phyloP scores from a whole-genome alignment of 2,888 invertebrate species.

The Phyllotreta cruciferae region DNA sequence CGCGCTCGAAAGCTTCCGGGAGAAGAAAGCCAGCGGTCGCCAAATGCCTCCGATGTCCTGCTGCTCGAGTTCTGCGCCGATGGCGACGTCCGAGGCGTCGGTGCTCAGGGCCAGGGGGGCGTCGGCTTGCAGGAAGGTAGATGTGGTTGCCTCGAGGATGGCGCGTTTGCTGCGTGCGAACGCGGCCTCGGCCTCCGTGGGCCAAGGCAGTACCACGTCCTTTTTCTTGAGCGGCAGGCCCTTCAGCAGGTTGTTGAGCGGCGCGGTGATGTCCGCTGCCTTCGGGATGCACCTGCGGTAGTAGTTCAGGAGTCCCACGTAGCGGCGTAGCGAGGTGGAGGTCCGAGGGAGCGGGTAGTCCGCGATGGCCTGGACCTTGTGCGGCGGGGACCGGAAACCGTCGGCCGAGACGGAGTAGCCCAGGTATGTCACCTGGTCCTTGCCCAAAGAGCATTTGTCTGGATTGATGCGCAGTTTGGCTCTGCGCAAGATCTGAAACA shows the following conservation, averaged over 20 bases:
- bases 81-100: slow-evolving; percentile 13
- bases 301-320: slow-evolving; percentile 32
- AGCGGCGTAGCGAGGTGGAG: slow-evolving; percentile 17
- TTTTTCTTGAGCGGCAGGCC: slow-evolving; percentile 6
- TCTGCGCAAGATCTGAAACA: slow-evolving; percentile 43
- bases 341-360: slow-evolving; percentile 18
- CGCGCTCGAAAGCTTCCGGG: slow-evolving; percentile 16
- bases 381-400: neutral
- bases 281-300: slow-evolving; percentile 22
- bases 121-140: neutral
- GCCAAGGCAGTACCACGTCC: slow-evolving; percentile 23
- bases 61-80: slow-evolving; percentile 32
- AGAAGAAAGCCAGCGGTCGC: slow-evolving; percentile 31
- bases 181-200: slow-evolving; percentile 16
- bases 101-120: slow-evolving; percentile 3
- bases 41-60: slow-evolving; percentile 8
- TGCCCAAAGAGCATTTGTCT: slow-evolving; percentile 49
- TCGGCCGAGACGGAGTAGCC: slow-evolving; percentile 42
- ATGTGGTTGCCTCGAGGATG: neutral
- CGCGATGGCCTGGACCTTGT: neutral
- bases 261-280: slow-evolving; percentile 24
- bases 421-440: slow-evolving; percentile 42
- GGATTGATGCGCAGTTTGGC: slow-evolving; percentile 46
- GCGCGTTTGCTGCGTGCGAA: slow-evolving; percentile 3
- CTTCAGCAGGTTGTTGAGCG: slow-evolving; percentile 16